These are phyloP conservation scores for Tortricodes alternella DNA, from an alignment of 2,888 invertebrate genomes.

Conservation along the genomic window DNA sequence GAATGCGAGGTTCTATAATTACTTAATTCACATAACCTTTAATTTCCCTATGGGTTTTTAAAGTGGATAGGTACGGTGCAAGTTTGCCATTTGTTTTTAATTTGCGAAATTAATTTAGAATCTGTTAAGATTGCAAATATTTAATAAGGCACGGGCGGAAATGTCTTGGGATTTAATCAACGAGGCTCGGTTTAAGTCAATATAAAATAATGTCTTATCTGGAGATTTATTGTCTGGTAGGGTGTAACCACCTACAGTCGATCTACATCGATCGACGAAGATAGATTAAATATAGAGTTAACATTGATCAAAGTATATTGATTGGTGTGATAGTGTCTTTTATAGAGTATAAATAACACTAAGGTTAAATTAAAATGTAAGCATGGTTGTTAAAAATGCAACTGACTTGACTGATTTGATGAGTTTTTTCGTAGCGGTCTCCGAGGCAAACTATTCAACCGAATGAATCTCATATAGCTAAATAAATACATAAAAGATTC, in stretches of 20 bases:
- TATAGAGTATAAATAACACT: too few species aligned
- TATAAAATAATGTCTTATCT: constrained; percentile 44
- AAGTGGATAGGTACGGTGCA: constrained; percentile 19
- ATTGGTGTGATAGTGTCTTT: too few species aligned
- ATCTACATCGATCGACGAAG: too few species aligned
- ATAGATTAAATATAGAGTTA: too few species aligned
- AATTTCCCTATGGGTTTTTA: constrained; percentile 28
- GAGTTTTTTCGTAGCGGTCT: too few species aligned
- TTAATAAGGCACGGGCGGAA: constrained; percentile 45
- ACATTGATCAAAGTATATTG: too few species aligned
- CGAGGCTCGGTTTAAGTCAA: constrained; percentile 38
- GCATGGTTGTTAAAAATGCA: too few species aligned
- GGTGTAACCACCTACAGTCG: too few species aligned
- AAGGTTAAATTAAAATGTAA: too few species aligned
- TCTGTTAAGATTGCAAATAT: constrained; percentile 49
- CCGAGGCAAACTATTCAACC: too few species aligned
- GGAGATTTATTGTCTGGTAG: constrained; percentile 36
- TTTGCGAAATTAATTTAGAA: constrained; percentile 44
- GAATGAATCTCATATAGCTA: too few species aligned
- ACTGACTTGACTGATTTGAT: too few species aligned
- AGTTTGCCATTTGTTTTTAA: constrained; percentile 33
- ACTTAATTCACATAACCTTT: constrained; percentile 24
- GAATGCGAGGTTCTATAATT: constrained; percentile 16
- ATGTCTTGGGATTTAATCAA: constrained; percentile 51
- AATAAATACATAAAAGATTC: background rate